Evolutionary conservation across 2,797 vertebrate genomes (phyloP).

Genomic region (Steatocranus sp.): DNA sequence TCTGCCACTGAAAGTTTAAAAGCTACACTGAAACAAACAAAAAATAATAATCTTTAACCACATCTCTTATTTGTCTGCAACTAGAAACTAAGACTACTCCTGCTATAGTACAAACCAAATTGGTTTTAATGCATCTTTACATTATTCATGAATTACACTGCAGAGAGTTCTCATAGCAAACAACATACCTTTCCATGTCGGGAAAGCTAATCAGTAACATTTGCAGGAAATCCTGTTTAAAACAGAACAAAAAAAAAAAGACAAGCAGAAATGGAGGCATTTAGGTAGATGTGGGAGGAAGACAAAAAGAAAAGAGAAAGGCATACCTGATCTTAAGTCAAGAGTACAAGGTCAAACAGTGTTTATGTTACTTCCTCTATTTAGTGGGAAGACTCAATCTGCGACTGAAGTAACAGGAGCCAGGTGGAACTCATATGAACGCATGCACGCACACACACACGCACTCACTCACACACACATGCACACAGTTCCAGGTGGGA

Average conservation of each 20-base stretch:
- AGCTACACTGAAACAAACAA: not conserved
- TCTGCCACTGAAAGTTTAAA: not conserved
- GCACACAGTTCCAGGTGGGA: conserved; percentile 53
- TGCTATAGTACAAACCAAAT: not conserved
- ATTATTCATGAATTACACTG: conserved; percentile 51
- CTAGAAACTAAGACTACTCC: not conserved
- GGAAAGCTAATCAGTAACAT: conserved; percentile 86
- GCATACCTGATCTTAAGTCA: conserved; percentile 46
- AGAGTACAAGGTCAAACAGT: conserved; percentile 47
- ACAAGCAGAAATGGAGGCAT: conserved; percentile 19
- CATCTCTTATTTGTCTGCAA: not conserved
- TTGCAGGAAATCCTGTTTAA: conserved; percentile 88
- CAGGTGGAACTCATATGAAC: conserved; percentile 56
- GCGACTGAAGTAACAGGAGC: conserved; percentile 49
- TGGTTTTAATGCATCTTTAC: conserved; percentile 23
- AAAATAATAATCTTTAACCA: conserved; percentile 10
- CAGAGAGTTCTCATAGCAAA: conserved; percentile 21
- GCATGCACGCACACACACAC: not conserved
- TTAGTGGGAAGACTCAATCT: conserved; percentile 44
- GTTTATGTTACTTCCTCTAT: conserved; percentile 59
- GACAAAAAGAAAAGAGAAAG: conserved; percentile 30
- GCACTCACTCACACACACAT: not conserved
- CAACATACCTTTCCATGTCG: conserved; percentile 81
- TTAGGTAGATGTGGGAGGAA: conserved; percentile 28
- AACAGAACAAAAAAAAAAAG: conserved; percentile 2